phyloP scores from a whole-genome alignment of 37 sponge, comb jelly and placozoan species.

The Cladorhizidae sp. region DNA sequence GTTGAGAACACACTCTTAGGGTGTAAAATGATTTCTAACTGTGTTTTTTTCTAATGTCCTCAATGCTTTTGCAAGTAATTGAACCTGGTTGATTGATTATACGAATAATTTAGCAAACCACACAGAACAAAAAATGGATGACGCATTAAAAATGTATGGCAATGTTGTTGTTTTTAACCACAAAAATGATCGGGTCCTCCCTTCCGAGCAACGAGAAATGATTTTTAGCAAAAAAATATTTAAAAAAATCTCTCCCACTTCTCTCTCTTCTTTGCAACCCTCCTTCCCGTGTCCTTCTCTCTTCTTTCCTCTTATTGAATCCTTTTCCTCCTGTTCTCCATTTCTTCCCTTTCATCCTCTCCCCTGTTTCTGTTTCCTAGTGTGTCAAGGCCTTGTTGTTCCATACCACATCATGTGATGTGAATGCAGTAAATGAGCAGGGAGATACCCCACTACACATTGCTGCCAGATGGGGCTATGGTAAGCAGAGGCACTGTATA shows the following conservation, averaged over 20 bases:
- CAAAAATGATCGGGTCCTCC: too few species aligned
- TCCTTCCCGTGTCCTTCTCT: neutral
- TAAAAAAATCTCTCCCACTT: neutral
- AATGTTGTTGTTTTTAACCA: too few species aligned
- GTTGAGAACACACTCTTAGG: too few species aligned
- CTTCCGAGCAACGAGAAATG: too few species aligned
- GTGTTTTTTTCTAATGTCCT: too few species aligned
- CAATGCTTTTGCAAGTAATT: too few species aligned
- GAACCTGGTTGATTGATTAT: too few species aligned
- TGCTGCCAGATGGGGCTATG: conserved; percentile 92
- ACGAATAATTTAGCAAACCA: too few species aligned
- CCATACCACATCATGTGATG: conserved; percentile 48
- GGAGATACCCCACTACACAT: conserved; percentile 91
- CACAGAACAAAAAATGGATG: too few species aligned
- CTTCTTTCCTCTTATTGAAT: neutral
- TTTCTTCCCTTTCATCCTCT: neutral
- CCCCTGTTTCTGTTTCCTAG: conserved; percentile 1
- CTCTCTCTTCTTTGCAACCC: neutral
- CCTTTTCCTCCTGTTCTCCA: neutral
- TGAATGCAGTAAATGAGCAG: conserved; percentile 62
- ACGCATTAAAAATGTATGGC: too few species aligned
- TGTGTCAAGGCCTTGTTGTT: conserved; percentile 85
- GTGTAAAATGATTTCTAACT: too few species aligned
- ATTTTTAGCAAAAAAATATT: too few species aligned
- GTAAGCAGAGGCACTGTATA: conserved; percentile 26